These are phyloP conservation scores for Orthonychiurus folsomi DNA, from an alignment of 2,888 invertebrate species.

Conservation along the genomic window DNA sequence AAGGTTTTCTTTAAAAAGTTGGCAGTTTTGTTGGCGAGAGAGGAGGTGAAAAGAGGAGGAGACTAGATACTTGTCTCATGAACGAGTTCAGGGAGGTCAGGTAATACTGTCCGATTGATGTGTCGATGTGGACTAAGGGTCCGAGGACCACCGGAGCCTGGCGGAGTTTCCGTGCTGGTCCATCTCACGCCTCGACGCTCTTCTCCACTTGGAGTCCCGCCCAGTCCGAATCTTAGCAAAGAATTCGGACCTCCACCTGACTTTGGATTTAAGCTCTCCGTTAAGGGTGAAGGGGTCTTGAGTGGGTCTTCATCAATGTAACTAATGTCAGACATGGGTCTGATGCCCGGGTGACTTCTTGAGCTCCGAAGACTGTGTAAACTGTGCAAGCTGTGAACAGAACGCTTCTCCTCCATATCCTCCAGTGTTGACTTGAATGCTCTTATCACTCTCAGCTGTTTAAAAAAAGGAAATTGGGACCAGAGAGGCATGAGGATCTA, in stretches of 20 bases:
- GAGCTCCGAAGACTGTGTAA: constrained; percentile 74
- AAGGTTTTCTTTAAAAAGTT: too few relatives aligned
- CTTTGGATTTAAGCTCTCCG: constrained; percentile 40
- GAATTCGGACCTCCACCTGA: too few relatives aligned
- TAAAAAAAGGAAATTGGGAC: constrained; percentile 46
- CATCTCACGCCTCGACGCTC: constrained; percentile 37
- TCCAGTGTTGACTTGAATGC: constrained; percentile 99
- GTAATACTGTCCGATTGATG: constrained; percentile 41
- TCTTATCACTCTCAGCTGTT: constrained; percentile 99
- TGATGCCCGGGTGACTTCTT: constrained; percentile 64
- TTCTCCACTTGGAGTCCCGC: constrained; percentile 17
- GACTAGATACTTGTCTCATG: constrained; percentile 62
- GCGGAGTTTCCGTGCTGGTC: constrained; percentile 38
- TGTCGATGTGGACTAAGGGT: constrained; percentile 40
- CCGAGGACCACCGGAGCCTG: constrained; percentile 23
- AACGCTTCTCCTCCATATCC: constrained; percentile 98
- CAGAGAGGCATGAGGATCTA: constrained; percentile 7
- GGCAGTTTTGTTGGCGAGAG: too few relatives aligned
- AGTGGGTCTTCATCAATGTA: constrained; percentile 64
- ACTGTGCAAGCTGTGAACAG: constrained; percentile 93
- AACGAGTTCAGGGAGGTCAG: constrained; percentile 56
- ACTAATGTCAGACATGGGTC: constrained; percentile 72
- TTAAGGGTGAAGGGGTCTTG: constrained; percentile 47
- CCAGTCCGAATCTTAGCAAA: neutral
- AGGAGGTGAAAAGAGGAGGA: too few relatives aligned